phyloP scores from a whole-genome alignment of 2,113 vertebrate species.

The Ailuropoda melanoleuca region DNA sequence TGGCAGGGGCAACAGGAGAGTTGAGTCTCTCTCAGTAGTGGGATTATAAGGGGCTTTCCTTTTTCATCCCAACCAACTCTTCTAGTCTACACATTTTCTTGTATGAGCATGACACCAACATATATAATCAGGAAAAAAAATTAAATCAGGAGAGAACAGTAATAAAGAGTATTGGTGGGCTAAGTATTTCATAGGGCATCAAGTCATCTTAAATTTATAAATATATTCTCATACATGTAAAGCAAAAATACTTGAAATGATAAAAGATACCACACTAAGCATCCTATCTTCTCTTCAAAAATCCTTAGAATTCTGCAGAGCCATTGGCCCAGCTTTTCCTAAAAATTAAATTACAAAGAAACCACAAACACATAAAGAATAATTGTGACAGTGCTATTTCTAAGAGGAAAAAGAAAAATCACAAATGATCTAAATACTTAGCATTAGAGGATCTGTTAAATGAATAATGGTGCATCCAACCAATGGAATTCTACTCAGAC shows the following conservation, averaged over 20 bases:
- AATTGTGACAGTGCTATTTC: neutral
- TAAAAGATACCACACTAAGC: neutral
- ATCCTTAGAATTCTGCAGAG: neutral
- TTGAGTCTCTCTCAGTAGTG: neutral
- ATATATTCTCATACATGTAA: neutral
- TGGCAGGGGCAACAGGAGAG: neutral
- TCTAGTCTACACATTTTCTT: neutral
- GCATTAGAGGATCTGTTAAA: neutral
- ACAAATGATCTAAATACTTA: neutral
- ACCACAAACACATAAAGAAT: neutral
- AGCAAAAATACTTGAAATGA: slow-evolving; percentile 35
- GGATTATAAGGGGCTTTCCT: neutral
- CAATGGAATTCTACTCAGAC: neutral
- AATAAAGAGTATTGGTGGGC: neutral
- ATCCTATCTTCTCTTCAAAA: neutral
- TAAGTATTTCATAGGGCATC: neutral
- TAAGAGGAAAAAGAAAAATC: neutral
- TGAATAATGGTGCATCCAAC: neutral
- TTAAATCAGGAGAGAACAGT: neutral
- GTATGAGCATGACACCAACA: neutral
- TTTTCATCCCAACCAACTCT: neutral
- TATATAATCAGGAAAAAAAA: neutral
- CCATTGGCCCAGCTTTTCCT: neutral
- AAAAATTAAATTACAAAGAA: neutral
- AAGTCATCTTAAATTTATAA: neutral